These are phyloP conservation scores for Scyliorhinus canicula DNA, from an alignment of 2,797 vertebrate species.

Conservation along the genomic window DNA sequence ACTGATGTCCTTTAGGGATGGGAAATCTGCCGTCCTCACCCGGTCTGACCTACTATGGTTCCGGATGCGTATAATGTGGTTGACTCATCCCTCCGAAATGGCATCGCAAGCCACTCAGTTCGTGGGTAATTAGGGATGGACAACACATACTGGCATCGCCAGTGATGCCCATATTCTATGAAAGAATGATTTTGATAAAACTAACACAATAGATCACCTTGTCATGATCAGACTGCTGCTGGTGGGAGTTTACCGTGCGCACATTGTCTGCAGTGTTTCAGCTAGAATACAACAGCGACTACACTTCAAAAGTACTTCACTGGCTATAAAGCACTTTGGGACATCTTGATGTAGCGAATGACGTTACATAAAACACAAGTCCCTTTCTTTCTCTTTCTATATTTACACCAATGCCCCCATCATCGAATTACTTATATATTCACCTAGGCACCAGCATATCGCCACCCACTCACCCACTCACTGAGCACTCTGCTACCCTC, in stretches of 20 bases:
- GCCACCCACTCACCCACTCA: slow-evolving; percentile 15
- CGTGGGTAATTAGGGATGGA: no score
- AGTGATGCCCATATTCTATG: no score
- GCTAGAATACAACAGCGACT: not conserved
- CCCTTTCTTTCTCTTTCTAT: not conserved
- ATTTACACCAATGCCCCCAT: not conserved
- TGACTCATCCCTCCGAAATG: no score
- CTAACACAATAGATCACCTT: not conserved
- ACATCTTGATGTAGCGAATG: not conserved
- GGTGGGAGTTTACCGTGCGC: not conserved
- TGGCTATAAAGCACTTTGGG: not conserved
- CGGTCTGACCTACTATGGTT: no score
- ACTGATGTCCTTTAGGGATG: no score
- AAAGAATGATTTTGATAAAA: no score
- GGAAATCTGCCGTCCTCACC: no score
- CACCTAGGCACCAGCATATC: not conserved
- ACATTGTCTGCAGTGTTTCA: not conserved
- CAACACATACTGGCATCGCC: no score
- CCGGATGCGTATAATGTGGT: no score
- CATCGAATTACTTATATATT: slow-evolving; percentile 7
- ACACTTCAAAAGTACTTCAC: not conserved
- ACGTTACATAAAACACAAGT: not conserved
- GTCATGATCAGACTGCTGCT: not conserved
- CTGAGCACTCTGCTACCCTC: slow-evolving; percentile 11
- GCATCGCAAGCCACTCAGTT: no score